Evolutionary conservation across 2,888 invertebrate species (phyloP), one percentile per base, ranked within the genome.

Genomic region (Ornithoptera alexandrae): DNA sequence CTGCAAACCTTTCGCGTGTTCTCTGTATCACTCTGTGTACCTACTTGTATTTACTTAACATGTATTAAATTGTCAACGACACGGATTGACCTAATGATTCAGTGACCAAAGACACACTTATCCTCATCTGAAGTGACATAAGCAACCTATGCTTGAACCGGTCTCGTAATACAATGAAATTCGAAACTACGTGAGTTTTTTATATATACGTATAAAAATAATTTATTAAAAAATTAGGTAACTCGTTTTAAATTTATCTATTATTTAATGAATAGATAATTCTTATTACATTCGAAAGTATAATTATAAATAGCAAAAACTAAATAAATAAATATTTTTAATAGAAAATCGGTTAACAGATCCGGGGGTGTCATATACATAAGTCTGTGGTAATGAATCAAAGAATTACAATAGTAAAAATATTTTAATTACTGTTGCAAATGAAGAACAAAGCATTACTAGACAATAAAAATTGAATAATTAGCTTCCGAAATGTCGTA

Each of bases 61-160:
- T 80, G 86, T 81, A 85, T 87, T 82, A 86, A 81, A 85, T 90
- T 89, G 90, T 88, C 88, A 89, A 88, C 87, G 87, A 85, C 86
- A 84, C 79, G 79, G 81, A 84, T 89, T 89, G 90, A 90, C 90
- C 90, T 84, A 91, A 89, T 91, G 91, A 91, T 87, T 91, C 90
- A 91, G 81, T 88, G 83, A 84, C 87, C 88, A 88, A 86, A 88
- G 85, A 84, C 84, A 36, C 81, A 80, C 79, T 90, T 91, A 89
- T 90, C 90, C 90, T 89, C 79, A 77, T 83, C 78, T 88, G 89
- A 90, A 88, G 89, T 87, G 85, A 89, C 80, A 81, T 77, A 78
- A 78, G 80, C 83, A 80, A 78, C 57, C 61, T 71, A 71, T 73
- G 70, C 66, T 63, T 72, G 72, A 73, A 76, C 73, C 74, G 73